phyloP scores from a whole-genome alignment of 1,140 invertebrate genomes.

The Rhagoletis pomonella region DNA sequence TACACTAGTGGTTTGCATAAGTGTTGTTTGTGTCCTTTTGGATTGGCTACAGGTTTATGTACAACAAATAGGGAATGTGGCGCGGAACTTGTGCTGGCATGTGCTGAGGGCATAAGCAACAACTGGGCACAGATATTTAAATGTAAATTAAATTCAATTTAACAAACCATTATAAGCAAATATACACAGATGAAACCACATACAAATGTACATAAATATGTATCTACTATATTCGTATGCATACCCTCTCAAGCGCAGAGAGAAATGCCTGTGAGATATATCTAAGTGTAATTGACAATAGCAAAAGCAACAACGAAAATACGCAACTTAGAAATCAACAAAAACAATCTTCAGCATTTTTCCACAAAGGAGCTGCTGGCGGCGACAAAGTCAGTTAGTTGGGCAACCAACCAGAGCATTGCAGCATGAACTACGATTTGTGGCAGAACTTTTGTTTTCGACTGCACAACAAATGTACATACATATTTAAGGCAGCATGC shows the following conservation, averaged over 20 bases:
- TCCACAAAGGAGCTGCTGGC: neutral
- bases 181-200: neutral
- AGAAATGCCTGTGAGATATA: neutral
- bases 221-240: neutral
- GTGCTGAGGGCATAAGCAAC: neutral
- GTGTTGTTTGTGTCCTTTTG: neutral
- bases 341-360: neutral
- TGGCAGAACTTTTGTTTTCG: slow-evolving; percentile 1
- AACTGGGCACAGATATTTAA: slow-evolving; percentile 51
- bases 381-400: slow-evolving; percentile 34
- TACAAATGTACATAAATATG: neutral
- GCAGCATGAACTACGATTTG: slow-evolving; percentile 30
- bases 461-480: neutral
- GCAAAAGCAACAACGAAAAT: neutral
- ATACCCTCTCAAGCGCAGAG: neutral
- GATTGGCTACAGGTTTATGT: neutral
- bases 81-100: neutral
- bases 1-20: neutral
- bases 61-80: neutral
- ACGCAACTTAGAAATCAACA: neutral
- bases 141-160: slow-evolving; percentile 59
- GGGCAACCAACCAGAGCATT: neutral
- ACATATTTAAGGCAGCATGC: neutral
- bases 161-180: slow-evolving; percentile 54
- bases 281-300: slow-evolving; percentile 1